Evolutionary conservation across 2,888 invertebrate genomes (phyloP), one percentile per base, ranked within the genome.

Genomic region (Choreutis nemorana): DNA sequence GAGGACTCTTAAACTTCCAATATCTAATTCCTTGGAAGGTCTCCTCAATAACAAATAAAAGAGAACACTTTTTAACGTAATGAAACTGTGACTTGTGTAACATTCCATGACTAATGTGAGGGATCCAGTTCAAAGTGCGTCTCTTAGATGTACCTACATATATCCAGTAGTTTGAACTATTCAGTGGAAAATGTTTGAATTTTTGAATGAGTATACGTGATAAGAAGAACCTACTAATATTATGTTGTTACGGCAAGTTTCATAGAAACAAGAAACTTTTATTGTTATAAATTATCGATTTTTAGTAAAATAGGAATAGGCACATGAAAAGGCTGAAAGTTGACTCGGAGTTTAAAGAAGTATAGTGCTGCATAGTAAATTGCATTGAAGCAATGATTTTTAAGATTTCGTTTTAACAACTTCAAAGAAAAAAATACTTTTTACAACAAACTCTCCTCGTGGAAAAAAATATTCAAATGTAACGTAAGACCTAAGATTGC

Each of bases 161-260:
- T n/a, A n/a, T n/a, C n/a, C n/a, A n/a, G n/a, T n/a, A n/a, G n/a
- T n/a, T n/a, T n/a, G n/a, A n/a, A n/a, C n/a, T n/a, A n/a, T n/a
- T n/a, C n/a, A n/a, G n/a, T n/a, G n/a, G n/a, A n/a, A n/a, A n/a
- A n/a, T n/a, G n/a, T n/a, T n/a, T n/a, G n/a, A n/a, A n/a, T n/a
- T n/a, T n/a, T n/a, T n/a, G n/a, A n/a, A n/a, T 59, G 62, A 59
- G 78, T 78, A 78, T 77, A 78, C 77, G 77, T 73, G 75, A 77
- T 73, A 75, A 67, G 62, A 61, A 59, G n/a, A 68, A 71, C 77
- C 72, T 77, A 72, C 68, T 53, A 58, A 57, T 60, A 63, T n/a
- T 64, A 58, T 64, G 71, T 65, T 66, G 65, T 68, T 24, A 55
- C 52, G 41, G 54, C 54, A 64, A n/a, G 77, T 77, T 78, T 78